A percentile compares a stretch with the other conserved stretches of the same genome.
Conservation (phyloP, 2,797 vertebrate species). For the Callimico goeldii region DNA sequence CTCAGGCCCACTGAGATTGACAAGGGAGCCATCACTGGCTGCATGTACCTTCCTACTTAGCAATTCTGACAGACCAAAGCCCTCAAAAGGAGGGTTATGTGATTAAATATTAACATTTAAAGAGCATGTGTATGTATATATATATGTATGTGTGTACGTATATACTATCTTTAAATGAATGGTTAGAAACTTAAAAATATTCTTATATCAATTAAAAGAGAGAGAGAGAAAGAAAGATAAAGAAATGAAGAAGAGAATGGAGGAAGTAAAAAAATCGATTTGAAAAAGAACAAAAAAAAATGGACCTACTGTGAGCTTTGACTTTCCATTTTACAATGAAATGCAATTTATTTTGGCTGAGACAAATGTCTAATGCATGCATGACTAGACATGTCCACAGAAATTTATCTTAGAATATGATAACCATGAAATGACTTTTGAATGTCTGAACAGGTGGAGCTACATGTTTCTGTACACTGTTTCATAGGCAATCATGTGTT, state of each 20-base stretch:
- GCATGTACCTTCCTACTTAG: not conserved
- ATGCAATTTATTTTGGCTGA: not conserved
- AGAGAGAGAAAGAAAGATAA: not conserved
- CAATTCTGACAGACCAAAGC: conserved; percentile 48
- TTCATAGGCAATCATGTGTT: not conserved
- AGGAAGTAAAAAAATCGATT: conserved; percentile 13
- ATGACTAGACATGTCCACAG: conserved; percentile 35
- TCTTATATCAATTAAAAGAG: not conserved
- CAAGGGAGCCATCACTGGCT: conserved; percentile 64
- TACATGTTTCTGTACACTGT: not conserved
- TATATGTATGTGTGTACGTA: not conserved
- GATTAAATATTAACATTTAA: conserved; percentile 40
- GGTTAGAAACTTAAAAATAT: conserved; percentile 42
- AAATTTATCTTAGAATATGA: conserved; percentile 4
- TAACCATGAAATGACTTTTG: conserved; percentile 31
- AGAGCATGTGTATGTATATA: not conserved
- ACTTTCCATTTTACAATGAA: not conserved
- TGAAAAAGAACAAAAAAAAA: conserved; percentile 25
- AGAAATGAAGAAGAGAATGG: not conserved
- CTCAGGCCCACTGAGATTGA: conserved; percentile 71
- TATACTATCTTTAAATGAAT: not conserved
- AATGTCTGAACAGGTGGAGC: not conserved
- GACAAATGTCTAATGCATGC: not conserved
- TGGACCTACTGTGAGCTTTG: not conserved
- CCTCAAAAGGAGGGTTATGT: not conserved